Conservation (phyloP, 2,797 vertebrate genomes). For the Neoniphon sammara region DNA sequence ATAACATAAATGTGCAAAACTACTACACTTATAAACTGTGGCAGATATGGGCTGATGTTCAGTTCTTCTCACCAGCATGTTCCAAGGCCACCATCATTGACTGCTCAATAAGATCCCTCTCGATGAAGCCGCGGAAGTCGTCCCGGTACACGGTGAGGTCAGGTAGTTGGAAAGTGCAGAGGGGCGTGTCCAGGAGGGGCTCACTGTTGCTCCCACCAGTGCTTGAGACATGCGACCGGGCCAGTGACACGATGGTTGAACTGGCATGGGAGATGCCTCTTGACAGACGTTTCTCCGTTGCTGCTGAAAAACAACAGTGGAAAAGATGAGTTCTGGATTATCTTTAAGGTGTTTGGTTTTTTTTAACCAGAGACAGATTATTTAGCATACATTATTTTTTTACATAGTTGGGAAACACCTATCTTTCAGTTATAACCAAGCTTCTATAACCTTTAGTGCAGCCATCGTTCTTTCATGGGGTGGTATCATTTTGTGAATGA, state of each 20-base stretch:
- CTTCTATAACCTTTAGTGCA: too few species aligned
- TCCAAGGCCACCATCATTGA: slow-evolving; percentile 97
- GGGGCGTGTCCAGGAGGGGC: slow-evolving; percentile 92
- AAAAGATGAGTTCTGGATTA: background rate
- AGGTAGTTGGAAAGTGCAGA: slow-evolving; percentile 98
- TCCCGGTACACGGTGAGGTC: slow-evolving; percentile 94
- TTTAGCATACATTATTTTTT: too few species aligned
- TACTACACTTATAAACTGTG: background rate
- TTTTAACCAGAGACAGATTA: too few species aligned
- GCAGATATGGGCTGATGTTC: background rate
- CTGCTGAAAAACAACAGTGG: slow-evolving; percentile 35
- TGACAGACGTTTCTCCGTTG: slow-evolving; percentile 91
- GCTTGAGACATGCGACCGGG: slow-evolving; percentile 93
- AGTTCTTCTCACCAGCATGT: slow-evolving; percentile 87
- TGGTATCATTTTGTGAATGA: too few species aligned
- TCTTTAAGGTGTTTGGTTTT: background rate
- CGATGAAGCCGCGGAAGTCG: slow-evolving; percentile 95
- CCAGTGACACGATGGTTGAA: slow-evolving; percentile 95
- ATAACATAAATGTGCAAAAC: background rate
- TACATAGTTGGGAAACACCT: too few species aligned
- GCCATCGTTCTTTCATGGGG: too few species aligned
- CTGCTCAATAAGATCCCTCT: slow-evolving; percentile 96
- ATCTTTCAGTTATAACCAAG: too few species aligned
- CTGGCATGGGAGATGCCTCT: slow-evolving; percentile 95
- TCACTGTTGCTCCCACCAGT: slow-evolving; percentile 81